A percentile compares a stretch with the other conserved stretches of the same genome.
phyloP scores from a whole-genome alignment of 2,888 invertebrate species.

The Microdon myrmicae region DNA sequence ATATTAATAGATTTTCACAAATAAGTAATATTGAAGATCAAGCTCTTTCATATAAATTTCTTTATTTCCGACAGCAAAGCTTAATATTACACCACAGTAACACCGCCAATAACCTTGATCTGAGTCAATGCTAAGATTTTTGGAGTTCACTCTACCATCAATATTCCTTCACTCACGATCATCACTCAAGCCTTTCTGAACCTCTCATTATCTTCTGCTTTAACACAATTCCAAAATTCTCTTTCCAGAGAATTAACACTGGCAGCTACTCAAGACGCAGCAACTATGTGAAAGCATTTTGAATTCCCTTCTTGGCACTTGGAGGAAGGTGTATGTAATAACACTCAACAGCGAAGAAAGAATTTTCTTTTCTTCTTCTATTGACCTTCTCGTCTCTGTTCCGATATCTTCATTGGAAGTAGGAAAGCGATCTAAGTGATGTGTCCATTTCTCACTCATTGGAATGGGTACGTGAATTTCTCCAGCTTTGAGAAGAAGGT shows the following conservation, averaged over 20 bases:
- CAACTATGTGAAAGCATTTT: no score
- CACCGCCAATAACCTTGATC: slow-evolving; percentile 39
- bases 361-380: neutral
- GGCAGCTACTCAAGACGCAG: no score
- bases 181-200: neutral
- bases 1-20: no score
- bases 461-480: slow-evolving; percentile 41
- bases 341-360: no score
- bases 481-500: slow-evolving; percentile 18
- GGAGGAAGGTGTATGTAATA: no score
- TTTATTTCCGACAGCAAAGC: no score
- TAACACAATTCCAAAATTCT: no score
- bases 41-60: no score
- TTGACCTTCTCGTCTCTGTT: slow-evolving; percentile 10
- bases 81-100: no score
- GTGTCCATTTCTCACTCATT: slow-evolving; percentile 20
- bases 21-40: no score
- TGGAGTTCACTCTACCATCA: slow-evolving; percentile 28
- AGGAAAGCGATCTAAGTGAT: slow-evolving; percentile 10
- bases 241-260: no score
- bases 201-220: neutral
- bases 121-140: slow-evolving; percentile 45
- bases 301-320: no score
- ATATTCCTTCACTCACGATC: slow-evolving; percentile 8
- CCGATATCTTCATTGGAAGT: slow-evolving; percentile 8